Percentiles rank a stretch among this genome's conserved stretches.
These are phyloP conservation scores for Pituophis catenifer DNA, from an alignment of 2,113 vertebrate genomes.

Conservation along the genomic window DNA sequence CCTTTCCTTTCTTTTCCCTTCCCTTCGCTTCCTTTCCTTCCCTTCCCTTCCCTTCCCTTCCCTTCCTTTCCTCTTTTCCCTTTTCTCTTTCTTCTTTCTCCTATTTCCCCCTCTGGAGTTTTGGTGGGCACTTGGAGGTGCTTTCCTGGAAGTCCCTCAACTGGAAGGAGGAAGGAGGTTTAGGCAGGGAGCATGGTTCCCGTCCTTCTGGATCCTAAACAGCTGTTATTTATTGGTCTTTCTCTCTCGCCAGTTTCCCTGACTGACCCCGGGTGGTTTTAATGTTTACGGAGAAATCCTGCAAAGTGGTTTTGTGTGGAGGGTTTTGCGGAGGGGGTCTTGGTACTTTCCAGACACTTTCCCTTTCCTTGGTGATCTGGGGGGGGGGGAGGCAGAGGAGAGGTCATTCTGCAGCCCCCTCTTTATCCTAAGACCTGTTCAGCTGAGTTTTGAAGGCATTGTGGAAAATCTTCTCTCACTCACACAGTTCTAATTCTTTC, in stretches of 20 bases:
- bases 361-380: neutral
- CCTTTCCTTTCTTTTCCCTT: too few species aligned
- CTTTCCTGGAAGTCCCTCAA: neutral
- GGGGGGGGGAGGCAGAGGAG: too few species aligned
- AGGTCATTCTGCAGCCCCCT: neutral
- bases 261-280: neutral
- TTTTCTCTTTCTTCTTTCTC: neutral
- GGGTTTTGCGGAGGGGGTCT: too few species aligned
- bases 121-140: neutral
- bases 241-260: fast-evolving
- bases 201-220: too few species aligned
- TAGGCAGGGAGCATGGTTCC: too few species aligned
- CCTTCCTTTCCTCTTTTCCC: neutral
- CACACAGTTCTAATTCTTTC: neutral
- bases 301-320: neutral
- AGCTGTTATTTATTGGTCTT: too few species aligned
- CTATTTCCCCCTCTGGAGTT: neutral
- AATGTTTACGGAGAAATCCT: neutral
- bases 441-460: neutral
- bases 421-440: neutral
- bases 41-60: neutral
- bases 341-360: neutral
- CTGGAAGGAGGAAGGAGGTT: neutral
- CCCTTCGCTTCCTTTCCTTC: fast-evolving
- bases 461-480: neutral